Evolutionary conservation across 2,888 invertebrate genomes (phyloP).

Genomic region (Protonemura montana): DNA sequence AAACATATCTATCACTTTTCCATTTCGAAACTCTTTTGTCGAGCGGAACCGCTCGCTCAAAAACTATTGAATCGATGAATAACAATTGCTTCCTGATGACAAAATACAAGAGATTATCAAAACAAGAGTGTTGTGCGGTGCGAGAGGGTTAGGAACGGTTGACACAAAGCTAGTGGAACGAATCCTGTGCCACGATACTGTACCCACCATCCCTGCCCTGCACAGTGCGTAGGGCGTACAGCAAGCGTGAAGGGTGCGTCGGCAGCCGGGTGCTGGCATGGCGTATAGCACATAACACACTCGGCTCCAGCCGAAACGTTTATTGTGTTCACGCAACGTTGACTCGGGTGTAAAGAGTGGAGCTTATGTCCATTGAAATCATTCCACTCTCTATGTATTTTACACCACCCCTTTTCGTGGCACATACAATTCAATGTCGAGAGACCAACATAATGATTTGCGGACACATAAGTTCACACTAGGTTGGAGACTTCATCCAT

Average conservation of each 20-base stretch:
- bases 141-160: neutral
- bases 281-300: neutral
- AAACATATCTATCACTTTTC: conserved; percentile 42
- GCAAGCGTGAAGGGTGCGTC: neutral
- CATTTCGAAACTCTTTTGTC: conserved; percentile 35
- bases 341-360: conserved; percentile 33
- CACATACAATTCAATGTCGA: conserved; percentile 30
- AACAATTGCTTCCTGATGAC: conserved; percentile 44
- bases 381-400: neutral
- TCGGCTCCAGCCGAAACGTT: conserved; percentile 22
- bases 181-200: conserved; percentile 8
- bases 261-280: conserved; percentile 10
- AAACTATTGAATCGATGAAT: conserved; percentile 42
- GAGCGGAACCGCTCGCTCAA: neutral
- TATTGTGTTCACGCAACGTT: conserved; percentile 41
- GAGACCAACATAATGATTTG: conserved; percentile 17
- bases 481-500: conserved; percentile 25
- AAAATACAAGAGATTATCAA: conserved; percentile 39
- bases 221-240: neutral
- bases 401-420: conserved; percentile 24
- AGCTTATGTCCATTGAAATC: conserved; percentile 37
- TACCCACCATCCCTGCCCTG: neutral
- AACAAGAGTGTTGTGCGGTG: conserved; percentile 16
- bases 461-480: conserved; percentile 33
- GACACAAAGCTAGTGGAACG: conserved; percentile 40